phyloP scores from a whole-genome alignment of 1,140 invertebrate species.

The Goniozus legneri region DNA sequence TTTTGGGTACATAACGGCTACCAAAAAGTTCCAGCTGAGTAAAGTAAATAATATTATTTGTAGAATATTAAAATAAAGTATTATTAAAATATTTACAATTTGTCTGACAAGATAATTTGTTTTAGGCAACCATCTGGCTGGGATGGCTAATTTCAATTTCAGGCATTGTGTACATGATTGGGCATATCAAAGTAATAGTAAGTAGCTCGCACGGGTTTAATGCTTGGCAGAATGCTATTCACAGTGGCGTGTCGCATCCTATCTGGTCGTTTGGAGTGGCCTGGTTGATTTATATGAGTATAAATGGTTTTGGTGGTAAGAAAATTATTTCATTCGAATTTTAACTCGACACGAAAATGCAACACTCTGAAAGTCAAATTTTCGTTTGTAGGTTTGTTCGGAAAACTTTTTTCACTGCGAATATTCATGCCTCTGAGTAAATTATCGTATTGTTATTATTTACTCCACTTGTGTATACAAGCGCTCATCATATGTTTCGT shows the following conservation, averaged over 20 bases:
- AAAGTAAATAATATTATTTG: slow-evolving; percentile 13
- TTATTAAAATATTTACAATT: too few relatives aligned
- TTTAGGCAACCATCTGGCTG: too few relatives aligned
- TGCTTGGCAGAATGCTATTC: too few relatives aligned
- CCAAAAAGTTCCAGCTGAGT: neutral
- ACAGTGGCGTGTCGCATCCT: slow-evolving; percentile 25
- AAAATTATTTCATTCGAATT: neutral
- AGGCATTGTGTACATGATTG: too few relatives aligned
- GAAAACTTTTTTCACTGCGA: slow-evolving; percentile 55
- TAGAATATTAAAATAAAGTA: too few relatives aligned
- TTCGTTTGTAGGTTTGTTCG: slow-evolving; percentile 33
- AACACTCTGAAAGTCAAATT: neutral
- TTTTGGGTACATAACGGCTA: slow-evolving; percentile 46
- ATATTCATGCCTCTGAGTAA: slow-evolving; percentile 55
- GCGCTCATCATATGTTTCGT: too few relatives aligned
- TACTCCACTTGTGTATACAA: slow-evolving; percentile 49
- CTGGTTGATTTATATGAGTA: slow-evolving; percentile 53
- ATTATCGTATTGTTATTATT: slow-evolving; percentile 59
- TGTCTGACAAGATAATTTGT: too few relatives aligned
- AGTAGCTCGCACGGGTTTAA: neutral
- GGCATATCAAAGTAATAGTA: too few relatives aligned
- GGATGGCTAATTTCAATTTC: too few relatives aligned
- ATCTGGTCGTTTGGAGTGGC: slow-evolving; percentile 47
- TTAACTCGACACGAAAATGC: neutral
- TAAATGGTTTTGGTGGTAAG: slow-evolving; percentile 28